Conservation (phyloP, 2,113 vertebrate species). For the Alosa alosa region DNA sequence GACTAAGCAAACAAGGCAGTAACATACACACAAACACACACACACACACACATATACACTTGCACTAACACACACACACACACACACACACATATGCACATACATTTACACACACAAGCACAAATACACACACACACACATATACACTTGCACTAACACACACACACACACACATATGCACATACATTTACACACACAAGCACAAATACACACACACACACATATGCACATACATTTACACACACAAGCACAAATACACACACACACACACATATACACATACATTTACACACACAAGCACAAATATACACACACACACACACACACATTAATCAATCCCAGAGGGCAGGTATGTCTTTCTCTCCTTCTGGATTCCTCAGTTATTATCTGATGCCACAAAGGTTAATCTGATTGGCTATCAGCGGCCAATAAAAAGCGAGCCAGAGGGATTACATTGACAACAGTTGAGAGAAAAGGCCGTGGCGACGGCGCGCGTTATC, state of each 20-base stretch:
- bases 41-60: too few species aligned
- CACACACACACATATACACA: too few species aligned
- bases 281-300: too few species aligned
- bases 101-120: neutral
- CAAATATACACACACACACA: too few species aligned
- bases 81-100: neutral
- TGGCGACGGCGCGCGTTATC: neutral
- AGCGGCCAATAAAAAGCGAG: constrained; percentile 57
- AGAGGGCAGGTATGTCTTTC: too few species aligned
- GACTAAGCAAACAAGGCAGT: neutral
- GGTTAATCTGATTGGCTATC: constrained; percentile 66
- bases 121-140: too few species aligned
- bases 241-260: neutral
- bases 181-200: too few species aligned
- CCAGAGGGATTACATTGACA: constrained; percentile 46
- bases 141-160: too few species aligned
- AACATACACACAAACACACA: too few species aligned
- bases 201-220: too few species aligned
- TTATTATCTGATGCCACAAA: constrained; percentile 66
- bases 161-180: too few species aligned
- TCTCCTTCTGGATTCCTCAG: constrained; percentile 50
- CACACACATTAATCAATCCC: neutral
- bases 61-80: neutral
- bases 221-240: too few species aligned
- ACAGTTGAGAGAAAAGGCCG: neutral